Conservation (phyloP, 1,140 invertebrate species). For the Streblospio benedicti region DNA sequence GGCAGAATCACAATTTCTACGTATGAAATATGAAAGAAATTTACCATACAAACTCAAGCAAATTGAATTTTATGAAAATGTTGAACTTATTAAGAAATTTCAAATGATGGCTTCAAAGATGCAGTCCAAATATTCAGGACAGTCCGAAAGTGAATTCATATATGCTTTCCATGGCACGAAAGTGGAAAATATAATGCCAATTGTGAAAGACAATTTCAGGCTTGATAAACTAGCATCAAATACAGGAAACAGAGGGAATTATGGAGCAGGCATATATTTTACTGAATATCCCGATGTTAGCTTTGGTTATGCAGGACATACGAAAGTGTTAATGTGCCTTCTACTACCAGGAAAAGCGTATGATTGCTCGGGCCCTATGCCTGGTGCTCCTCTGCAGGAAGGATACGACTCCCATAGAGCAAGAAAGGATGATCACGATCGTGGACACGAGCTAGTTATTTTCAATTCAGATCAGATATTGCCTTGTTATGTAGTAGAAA, state of each 20-base stretch:
- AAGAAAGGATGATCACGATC: not conserved
- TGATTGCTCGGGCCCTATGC: not conserved
- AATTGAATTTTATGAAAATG: not conserved
- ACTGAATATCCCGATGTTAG: not conserved
- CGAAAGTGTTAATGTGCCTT: not conserved
- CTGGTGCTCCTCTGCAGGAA: not conserved
- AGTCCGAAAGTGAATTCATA: not conserved
- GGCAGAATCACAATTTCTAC: not conserved
- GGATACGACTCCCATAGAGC: not conserved
- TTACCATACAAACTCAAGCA: not conserved
- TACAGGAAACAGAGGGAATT: not conserved
- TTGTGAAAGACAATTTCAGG: not conserved
- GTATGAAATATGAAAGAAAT: not conserved
- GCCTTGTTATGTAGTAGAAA: not conserved
- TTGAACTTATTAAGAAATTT: not conserved
- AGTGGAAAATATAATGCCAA: not conserved
- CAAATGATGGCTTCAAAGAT: not conserved
- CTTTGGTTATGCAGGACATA: not conserved
- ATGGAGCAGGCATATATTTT: slow-evolving; percentile 1
- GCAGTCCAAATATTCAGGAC: not conserved
- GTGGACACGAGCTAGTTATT: not conserved
- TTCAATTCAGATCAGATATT: not conserved
- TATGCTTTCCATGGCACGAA: not conserved
- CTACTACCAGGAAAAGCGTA: not conserved
- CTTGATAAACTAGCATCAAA: not conserved